A percentile compares a stretch with the other conserved stretches of the same genome.
phyloP scores from a whole-genome alignment of 2,797 vertebrate genomes.

The Eupleurogrammus muticus region DNA sequence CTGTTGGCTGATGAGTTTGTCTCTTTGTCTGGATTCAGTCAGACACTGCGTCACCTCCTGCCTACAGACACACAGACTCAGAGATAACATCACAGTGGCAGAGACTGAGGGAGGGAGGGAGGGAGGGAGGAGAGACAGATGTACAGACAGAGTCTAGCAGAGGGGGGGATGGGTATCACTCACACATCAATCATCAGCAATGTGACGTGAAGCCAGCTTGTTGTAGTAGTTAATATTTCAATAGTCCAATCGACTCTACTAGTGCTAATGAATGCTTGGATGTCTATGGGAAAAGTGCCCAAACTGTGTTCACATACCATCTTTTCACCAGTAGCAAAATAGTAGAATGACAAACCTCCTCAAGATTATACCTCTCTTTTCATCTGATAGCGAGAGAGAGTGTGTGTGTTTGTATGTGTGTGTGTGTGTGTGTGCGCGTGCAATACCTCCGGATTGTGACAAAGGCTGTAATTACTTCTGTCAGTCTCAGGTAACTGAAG shows the following conservation, averaged over 20 bases:
- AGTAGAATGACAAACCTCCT: conserved; percentile 25
- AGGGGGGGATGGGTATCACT: conserved; percentile 83
- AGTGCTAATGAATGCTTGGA: conserved; percentile 52
- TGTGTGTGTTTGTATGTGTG: conserved; percentile 13
- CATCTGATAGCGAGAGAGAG: conserved; percentile 8
- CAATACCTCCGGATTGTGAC: conserved; percentile 51
- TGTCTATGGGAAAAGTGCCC: conserved; percentile 54
- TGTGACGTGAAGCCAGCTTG: conserved; percentile 74
- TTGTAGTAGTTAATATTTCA: conserved; percentile 80
- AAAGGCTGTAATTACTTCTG: conserved; percentile 70
- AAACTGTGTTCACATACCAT: conserved; percentile 50
- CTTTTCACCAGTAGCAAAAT: conserved; percentile 30
- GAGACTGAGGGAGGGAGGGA: conserved; percentile 66
- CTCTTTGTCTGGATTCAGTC: conserved; percentile 90
- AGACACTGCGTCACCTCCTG: conserved; percentile 92
- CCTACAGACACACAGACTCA: conserved; percentile 89
- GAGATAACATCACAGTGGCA: conserved; percentile 90
- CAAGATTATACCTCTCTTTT: conserved; percentile 36
- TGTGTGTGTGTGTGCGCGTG: conserved; percentile 1
- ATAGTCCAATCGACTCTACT: conserved; percentile 56
- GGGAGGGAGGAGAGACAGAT: conserved; percentile 84
- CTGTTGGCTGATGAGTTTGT: conserved; percentile 88
- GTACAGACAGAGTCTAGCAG: conserved; percentile 84
- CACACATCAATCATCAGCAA: conserved; percentile 85
- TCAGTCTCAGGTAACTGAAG: conserved; percentile 70